A percentile compares a stretch with the other conserved stretches of the same genome.
Evolutionary conservation across 2,113 vertebrate species (phyloP).

Genomic region (Poecilia latipinna): DNA sequence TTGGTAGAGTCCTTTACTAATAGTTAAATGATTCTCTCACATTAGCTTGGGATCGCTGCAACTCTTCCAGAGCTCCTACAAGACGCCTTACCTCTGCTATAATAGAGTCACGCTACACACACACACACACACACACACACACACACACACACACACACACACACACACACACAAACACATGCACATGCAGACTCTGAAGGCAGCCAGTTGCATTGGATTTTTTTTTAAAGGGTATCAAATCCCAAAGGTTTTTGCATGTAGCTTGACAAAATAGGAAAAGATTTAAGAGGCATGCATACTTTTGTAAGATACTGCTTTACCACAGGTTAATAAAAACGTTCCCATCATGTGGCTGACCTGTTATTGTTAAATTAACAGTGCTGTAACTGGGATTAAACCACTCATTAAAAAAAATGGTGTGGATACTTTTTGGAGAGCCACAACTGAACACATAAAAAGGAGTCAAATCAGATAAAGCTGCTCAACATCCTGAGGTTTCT

Average conservation of each 20-base stretch:
- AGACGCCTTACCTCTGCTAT: neutral
- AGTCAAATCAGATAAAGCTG: conserved; percentile 29
- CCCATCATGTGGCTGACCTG: conserved; percentile 32
- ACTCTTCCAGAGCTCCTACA: neutral
- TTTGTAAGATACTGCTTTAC: neutral
- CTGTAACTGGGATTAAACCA: conserved; percentile 18
- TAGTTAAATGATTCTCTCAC: neutral
- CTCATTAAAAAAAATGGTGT: conserved; percentile 36
- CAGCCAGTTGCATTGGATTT: too few relatives aligned
- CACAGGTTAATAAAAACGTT: conserved; percentile 17
- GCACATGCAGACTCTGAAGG: too few relatives aligned
- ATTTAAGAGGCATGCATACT: too few relatives aligned
- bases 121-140: neutral
- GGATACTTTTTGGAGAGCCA: conserved; percentile 29
- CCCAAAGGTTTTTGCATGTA: too few relatives aligned
- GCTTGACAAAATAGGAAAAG: too few relatives aligned
- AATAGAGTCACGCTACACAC: neutral
- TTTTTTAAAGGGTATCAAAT: too few relatives aligned
- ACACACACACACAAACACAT: too few relatives aligned
- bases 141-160: neutral
- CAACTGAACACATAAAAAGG: conserved; percentile 41
- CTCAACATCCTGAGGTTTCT: conserved; percentile 44
- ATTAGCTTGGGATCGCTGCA: neutral
- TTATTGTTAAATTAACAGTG: conserved; percentile 28
- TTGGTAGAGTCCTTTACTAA: too few relatives aligned